phyloP scores from a whole-genome alignment of 2,888 invertebrate species.

The Pristionchus maxplancki region DNA sequence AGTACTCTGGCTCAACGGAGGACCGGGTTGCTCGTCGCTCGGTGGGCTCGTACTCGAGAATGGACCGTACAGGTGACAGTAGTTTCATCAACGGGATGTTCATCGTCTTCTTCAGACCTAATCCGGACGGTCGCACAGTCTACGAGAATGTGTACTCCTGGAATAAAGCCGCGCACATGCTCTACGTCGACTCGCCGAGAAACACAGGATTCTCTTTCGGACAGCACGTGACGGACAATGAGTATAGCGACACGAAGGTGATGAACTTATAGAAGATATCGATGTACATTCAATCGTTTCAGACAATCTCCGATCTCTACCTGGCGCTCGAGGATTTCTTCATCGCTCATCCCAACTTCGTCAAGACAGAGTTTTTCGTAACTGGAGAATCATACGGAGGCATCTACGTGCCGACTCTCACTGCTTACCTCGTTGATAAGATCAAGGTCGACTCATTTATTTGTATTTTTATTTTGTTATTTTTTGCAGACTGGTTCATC shows the following conservation, averaged over 20 bases:
- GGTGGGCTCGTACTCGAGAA: slow-evolving; percentile 69
- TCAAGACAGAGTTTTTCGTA: slow-evolving; percentile 69
- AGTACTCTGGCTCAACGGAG: slow-evolving; percentile 73
- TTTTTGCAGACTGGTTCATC: slow-evolving; percentile 63
- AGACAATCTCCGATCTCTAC: slow-evolving; percentile 79
- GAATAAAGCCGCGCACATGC: slow-evolving; percentile 79
- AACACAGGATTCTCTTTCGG: slow-evolving; percentile 81
- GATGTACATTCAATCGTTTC: too few species aligned
- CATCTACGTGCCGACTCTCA: slow-evolving; percentile 80
- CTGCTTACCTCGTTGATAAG: slow-evolving; percentile 77
- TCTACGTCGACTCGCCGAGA: slow-evolving; percentile 81
- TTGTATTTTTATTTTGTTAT: not conserved
- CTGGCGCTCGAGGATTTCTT: slow-evolving; percentile 80
- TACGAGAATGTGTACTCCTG: slow-evolving; percentile 76
- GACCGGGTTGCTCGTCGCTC: slow-evolving; percentile 68
- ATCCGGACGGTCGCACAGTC: slow-evolving; percentile 74
- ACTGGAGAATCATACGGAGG: slow-evolving; percentile 80
- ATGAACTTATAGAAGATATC: too few species aligned
- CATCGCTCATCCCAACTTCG: slow-evolving; percentile 79
- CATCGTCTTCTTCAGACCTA: slow-evolving; percentile 57
- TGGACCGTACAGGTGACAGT: slow-evolving; percentile 77
- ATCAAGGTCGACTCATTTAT: slow-evolving; percentile 71
- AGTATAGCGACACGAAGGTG: slow-evolving; percentile 66
- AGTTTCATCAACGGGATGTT: too few species aligned
- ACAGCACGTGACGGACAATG: slow-evolving; percentile 64